These are phyloP conservation scores for Selene dorsalis DNA, from an alignment of 2,797 vertebrate genomes.

Conservation along the genomic window DNA sequence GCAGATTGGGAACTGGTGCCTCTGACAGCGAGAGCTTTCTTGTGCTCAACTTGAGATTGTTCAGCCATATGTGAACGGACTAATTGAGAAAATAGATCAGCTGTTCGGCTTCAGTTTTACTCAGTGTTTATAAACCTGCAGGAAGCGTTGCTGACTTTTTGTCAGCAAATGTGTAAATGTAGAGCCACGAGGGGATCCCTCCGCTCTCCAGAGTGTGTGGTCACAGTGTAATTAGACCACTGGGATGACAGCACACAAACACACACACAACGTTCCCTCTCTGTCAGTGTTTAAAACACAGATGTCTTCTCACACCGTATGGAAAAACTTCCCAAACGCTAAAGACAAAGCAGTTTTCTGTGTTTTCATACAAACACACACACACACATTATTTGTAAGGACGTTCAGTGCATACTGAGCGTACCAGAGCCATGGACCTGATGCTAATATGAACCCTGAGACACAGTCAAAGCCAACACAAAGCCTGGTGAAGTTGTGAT, in stretches of 20 bases:
- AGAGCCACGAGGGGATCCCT: conserved; percentile 30
- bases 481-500: too few species aligned
- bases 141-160: conserved; percentile 12
- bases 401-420: not conserved
- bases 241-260: conserved; percentile 20
- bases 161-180: conserved; percentile 35
- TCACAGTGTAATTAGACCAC: conserved; percentile 40
- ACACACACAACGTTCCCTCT: not conserved
- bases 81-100: not conserved
- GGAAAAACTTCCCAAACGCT: not conserved
- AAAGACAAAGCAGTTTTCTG: not conserved
- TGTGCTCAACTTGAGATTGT: not conserved
- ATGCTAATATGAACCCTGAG: too few species aligned
- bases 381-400: not conserved
- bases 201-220: conserved; percentile 45
- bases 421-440: too few species aligned
- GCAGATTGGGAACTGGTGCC: not conserved
- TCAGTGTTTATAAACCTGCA: conserved; percentile 22
- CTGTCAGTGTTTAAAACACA: not conserved
- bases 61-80: conserved; percentile 12
- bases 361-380: not conserved
- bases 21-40: conserved; percentile 1
- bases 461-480: too few species aligned
- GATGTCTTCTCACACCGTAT: not conserved
- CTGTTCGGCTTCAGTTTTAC: conserved; percentile 28